These are phyloP conservation scores for Lasioglossum vierecki DNA, from an alignment of 2,888 invertebrate species.

Conservation along the genomic window DNA sequence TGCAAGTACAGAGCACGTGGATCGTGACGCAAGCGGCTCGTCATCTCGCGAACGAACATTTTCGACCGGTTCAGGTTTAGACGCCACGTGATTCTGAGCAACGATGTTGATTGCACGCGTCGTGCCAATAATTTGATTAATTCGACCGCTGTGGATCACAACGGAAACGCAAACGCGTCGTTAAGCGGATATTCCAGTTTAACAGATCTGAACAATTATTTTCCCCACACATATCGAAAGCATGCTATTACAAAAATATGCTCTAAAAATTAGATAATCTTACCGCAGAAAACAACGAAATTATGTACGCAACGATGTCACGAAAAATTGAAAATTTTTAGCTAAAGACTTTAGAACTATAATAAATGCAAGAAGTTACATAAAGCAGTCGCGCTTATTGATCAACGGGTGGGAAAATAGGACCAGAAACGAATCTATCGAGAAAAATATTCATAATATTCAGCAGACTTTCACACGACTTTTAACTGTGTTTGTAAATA, in stretches of 20 bases:
- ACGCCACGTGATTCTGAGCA: constrained; percentile 14
- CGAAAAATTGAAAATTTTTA: too few species aligned
- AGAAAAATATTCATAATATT: neutral
- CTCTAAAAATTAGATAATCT: too few species aligned
- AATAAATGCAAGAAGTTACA: too few species aligned
- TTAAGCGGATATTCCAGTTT: neutral
- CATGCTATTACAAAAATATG: too few species aligned
- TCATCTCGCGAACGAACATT: neutral
- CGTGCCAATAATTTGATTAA: constrained; percentile 48
- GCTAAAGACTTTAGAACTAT: too few species aligned
- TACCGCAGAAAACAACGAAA: too few species aligned
- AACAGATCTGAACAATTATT: neutral
- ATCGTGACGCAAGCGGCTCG: neutral
- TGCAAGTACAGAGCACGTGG: neutral
- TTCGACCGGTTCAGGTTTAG: neutral
- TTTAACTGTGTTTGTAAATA: neutral
- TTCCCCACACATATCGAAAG: neutral
- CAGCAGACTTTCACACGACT: neutral
- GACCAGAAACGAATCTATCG: too few species aligned
- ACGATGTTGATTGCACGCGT: neutral
- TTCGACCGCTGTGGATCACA: constrained; percentile 30
- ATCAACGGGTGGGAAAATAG: too few species aligned
- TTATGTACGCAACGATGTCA: too few species aligned
- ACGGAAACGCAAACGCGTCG: neutral
- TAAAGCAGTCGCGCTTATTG: too few species aligned